Conservation (phyloP, 2,888 invertebrate genomes). For the Anorthoa munda region DNA sequence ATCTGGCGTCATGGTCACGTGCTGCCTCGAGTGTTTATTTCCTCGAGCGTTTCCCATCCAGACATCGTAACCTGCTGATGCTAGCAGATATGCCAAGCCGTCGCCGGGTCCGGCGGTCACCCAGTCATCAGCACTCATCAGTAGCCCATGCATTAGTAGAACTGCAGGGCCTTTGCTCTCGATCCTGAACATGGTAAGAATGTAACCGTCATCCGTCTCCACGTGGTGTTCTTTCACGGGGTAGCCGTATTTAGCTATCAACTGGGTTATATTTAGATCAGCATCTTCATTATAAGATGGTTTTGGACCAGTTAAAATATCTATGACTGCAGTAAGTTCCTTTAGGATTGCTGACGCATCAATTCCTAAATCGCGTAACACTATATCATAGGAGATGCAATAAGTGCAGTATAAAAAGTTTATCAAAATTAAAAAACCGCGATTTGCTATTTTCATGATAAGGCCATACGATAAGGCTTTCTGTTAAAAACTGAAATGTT, state of each 20-base stretch:
- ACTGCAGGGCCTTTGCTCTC: constrained; percentile 79
- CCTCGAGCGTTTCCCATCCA: constrained; percentile 95
- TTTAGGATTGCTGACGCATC: constrained; percentile 27
- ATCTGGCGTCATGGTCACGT: constrained; percentile 77
- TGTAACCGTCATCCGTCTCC: constrained; percentile 67
- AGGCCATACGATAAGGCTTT: neutral
- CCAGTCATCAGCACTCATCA: constrained; percentile 93
- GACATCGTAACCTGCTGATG: constrained; percentile 92
- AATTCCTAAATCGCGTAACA: constrained; percentile 23
- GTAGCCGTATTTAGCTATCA: constrained; percentile 49
- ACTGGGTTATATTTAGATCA: constrained; percentile 51
- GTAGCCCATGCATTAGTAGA: constrained; percentile 94
- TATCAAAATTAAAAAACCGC: constrained; percentile 14
- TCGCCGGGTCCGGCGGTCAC: constrained; percentile 91
- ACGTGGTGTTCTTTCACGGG: constrained; percentile 54
- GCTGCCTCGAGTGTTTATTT: constrained; percentile 91
- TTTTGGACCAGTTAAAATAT: constrained; percentile 30
- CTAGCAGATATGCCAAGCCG: constrained; percentile 90
- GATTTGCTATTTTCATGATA: constrained; percentile 33
- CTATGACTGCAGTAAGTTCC: constrained; percentile 31
- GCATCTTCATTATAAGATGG: constrained; percentile 47
- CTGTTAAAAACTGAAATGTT: constrained; percentile 24
- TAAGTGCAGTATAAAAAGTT: constrained; percentile 9
- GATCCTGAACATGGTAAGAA: constrained; percentile 59
- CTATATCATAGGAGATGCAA: constrained; percentile 19